Base-by-base conservation (phyloP, 2,113 vertebrate genomes). In the Columba janthina region DNA sequence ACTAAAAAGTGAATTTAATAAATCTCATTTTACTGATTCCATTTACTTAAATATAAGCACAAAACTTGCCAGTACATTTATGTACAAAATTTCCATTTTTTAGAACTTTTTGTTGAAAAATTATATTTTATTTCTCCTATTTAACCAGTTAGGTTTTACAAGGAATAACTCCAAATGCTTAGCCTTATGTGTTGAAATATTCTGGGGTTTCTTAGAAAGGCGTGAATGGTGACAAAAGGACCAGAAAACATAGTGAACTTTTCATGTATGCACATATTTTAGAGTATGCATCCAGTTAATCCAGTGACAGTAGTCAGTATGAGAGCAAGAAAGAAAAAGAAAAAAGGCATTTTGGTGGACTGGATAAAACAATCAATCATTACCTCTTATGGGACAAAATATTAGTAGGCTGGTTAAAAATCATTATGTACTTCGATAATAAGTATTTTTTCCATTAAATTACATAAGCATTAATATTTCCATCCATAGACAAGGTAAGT, bases 401-500 rank as follows among this genome's bases (percentile, higher is more conserved):
- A 58, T 38, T n/a, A 73, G 36, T 29, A 91, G 48, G 31, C 50
- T 88, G 90, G 72, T 95, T 94, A 93, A 91, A 93, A 96, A 96
- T 95, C 67, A 62, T 46, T 75, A 85, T 79, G 71, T 86, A 91
- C 31, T 91, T 88, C 92, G 70, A 93, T 95, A 95, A 87, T 71
- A 76, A 78, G 58, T 32, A 42, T 83, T 80, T 93, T 79, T 94
- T 78, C 62, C 50, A 67, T 91, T 93, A 89, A 96, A 95, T 81
- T 69, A 88, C 89, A 96, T 51, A 94, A 60, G 20, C 75, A 79
- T 40, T 95, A 93, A 51, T 91, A 94, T 96, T 97, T 96, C 72
- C 57, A 95, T 60, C 65, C 76, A 46, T n/a, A 91, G 54, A 96
- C 81, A 85, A 92, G 61, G 70, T 96, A 97, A 97, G 96, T 94